Base-by-base conservation (phyloP, 1,140 invertebrate species). In the Eumaeus atala region DNA sequence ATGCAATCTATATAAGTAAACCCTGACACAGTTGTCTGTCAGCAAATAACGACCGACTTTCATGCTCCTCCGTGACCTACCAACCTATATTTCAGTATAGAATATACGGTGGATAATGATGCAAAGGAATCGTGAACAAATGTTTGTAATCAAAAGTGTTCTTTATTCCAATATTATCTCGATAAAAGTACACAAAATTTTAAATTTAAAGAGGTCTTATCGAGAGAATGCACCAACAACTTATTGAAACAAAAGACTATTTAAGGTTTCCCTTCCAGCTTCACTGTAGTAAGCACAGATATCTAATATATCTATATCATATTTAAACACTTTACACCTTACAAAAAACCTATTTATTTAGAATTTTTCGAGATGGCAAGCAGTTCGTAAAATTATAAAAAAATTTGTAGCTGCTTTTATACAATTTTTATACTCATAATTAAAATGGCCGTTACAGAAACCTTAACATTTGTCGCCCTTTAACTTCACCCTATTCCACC, bases 1-100 rank as follows among this genome's bases (percentile, higher is more conserved):
- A 44, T 44, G 40, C 40, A 44, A 44, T 44, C 40, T 44, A 44
- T 44, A 44, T n/a, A 42, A 42, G 40, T 44, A 44, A 44, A 44
- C 40, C 40, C 40, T 44, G 40, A 44, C 16, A 44, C 12, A 44
- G 16, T 44, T 17, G 40, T 28, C 35, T 44, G 40, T 28, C 21
- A 28, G 21, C 6, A 16, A 17, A 44, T 44, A 44, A 44, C 14
- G 38, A 40, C 38, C 40, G 40, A 44, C 14, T 44, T 44, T 40
- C 38, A 40, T 40, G 6, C 21, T 28, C 40, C 40, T 44, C 40
- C 40, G 40, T 44, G 40, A 44, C 40, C 40, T 9, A 44, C 40
- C 40, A 44, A 44, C 40, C 40, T 44, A 44, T 44, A 44, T 44
- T 44, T 44, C 14, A 44, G 6, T 28, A 44, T 44, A 44, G 40